Conservation (phyloP, 1,140 invertebrate species). For the Zophobas morio region DNA sequence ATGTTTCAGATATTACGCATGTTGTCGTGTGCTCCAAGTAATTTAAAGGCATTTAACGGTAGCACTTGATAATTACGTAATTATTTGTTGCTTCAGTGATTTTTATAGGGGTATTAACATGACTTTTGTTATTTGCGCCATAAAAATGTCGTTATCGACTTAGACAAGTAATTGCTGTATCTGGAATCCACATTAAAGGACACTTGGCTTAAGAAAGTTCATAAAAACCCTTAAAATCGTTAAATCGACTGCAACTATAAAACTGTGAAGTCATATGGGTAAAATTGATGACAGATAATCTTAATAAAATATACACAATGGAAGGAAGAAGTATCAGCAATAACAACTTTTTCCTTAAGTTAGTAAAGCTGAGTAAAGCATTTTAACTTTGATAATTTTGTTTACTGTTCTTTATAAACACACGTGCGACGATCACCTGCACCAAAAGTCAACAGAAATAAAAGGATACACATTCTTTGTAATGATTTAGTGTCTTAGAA, state of each 20-base stretch:
- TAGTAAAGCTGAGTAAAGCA: slow-evolving; percentile 52
- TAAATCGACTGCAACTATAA: slow-evolving; percentile 34
- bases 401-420: slow-evolving; percentile 45
- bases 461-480: slow-evolving; percentile 19
- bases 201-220: slow-evolving; percentile 36
- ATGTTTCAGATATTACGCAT: neutral
- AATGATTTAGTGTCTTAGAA: slow-evolving; percentile 40
- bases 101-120: slow-evolving; percentile 31
- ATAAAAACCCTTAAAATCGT: slow-evolving; percentile 40
- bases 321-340: slow-evolving; percentile 47
- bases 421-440: slow-evolving; percentile 51
- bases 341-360: slow-evolving; percentile 48
- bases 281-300: slow-evolving; percentile 38
- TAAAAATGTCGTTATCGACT: slow-evolving; percentile 48
- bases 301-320: slow-evolving; percentile 41
- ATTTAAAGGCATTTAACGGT: slow-evolving; percentile 37
- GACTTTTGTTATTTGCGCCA: slow-evolving; percentile 44
- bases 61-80: slow-evolving; percentile 36
- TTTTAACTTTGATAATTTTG: slow-evolving; percentile 49
- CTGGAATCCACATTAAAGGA: slow-evolving; percentile 42
- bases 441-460: slow-evolving; percentile 31
- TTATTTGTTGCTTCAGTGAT: slow-evolving; percentile 37
- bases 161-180: slow-evolving; percentile 49
- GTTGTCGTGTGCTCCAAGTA: slow-evolving; percentile 6
- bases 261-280: slow-evolving; percentile 30